Evolutionary conservation across 2,797 vertebrate species (phyloP).

Genomic region (Denticeps clupeoides): DNA sequence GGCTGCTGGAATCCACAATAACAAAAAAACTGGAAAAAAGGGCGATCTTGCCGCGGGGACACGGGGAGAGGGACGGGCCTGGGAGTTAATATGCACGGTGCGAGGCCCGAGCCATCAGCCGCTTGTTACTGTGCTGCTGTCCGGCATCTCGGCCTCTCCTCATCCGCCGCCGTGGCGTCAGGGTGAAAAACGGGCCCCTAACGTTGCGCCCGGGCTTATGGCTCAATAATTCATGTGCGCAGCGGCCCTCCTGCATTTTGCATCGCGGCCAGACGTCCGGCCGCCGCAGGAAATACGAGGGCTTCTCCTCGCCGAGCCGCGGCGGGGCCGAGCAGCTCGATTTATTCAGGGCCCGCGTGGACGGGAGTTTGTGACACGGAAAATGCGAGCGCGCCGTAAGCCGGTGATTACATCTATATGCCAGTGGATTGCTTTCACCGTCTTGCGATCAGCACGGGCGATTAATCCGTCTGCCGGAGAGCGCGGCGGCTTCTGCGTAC

Average conservation of each 20-base stretch:
- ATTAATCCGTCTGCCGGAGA: not conserved
- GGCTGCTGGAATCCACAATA: constrained; percentile 39
- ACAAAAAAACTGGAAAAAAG: constrained; percentile 2
- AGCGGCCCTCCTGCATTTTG: constrained; percentile 10
- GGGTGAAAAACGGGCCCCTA: not conserved
- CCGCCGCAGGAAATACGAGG: not conserved
- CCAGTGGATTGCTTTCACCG: not conserved
- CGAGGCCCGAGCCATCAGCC: not conserved
- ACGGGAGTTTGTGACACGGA: too few relatives aligned
- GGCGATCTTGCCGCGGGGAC: not conserved
- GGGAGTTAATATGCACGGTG: not conserved
- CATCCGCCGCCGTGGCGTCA: not conserved
- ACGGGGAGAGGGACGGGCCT: not conserved
- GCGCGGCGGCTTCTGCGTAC: not conserved
- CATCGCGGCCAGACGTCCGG: too few relatives aligned
- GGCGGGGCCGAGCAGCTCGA: not conserved
- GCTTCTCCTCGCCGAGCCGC: not conserved
- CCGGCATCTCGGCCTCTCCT: not conserved
- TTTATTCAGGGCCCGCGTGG: too few relatives aligned
- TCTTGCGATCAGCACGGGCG: not conserved
- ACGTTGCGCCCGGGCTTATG: not conserved
- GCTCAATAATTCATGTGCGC: constrained; percentile 16
- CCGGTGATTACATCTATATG: too few relatives aligned
- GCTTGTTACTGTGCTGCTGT: not conserved
- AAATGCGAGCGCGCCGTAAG: too few relatives aligned